These are phyloP conservation scores for Odontomyia ornata DNA, from an alignment of 2,888 invertebrate species.

Conservation along the genomic window DNA sequence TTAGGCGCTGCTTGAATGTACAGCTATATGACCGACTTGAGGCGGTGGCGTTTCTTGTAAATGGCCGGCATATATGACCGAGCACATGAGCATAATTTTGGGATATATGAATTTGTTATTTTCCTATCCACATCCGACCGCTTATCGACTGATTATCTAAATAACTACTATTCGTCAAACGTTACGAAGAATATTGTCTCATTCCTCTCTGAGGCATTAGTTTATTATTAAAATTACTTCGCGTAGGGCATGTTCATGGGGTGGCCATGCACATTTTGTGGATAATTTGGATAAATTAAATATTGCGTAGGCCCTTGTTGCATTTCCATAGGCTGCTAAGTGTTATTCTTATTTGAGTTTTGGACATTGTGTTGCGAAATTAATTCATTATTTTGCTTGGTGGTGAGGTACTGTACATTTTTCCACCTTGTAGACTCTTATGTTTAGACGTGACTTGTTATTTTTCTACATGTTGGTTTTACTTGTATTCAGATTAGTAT, in stretches of 20 bases:
- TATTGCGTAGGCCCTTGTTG: constrained; percentile 54
- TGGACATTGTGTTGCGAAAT: constrained; percentile 52
- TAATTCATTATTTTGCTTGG: constrained; percentile 57
- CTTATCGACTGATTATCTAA: constrained; percentile 53
- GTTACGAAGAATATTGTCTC: constrained; percentile 57
- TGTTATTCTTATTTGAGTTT: constrained; percentile 51
- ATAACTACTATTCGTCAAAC: constrained; percentile 57
- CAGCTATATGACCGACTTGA: constrained; percentile 43
- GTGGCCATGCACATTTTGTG: constrained; percentile 53
- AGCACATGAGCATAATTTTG: constrained; percentile 55
- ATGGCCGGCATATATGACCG: constrained; percentile 48
- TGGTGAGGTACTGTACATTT: constrained; percentile 71
- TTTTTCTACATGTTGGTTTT: constrained; percentile 47
- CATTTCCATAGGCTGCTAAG: constrained; percentile 54
- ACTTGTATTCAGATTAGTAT: not conserved
- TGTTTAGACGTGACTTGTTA: constrained; percentile 84
- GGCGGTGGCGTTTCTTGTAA: constrained; percentile 51
- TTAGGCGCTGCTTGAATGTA: constrained; percentile 43
- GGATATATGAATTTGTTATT: constrained; percentile 56
- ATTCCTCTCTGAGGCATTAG: constrained; percentile 60
- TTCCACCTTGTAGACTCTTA: constrained; percentile 71
- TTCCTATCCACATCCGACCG: constrained; percentile 55
- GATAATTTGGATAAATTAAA: constrained; percentile 52
- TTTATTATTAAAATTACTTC: constrained; percentile 58
- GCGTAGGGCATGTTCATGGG: constrained; percentile 57